phyloP scores from a whole-genome alignment of 2,888 invertebrate species.

The Andricus quercusramuli region DNA sequence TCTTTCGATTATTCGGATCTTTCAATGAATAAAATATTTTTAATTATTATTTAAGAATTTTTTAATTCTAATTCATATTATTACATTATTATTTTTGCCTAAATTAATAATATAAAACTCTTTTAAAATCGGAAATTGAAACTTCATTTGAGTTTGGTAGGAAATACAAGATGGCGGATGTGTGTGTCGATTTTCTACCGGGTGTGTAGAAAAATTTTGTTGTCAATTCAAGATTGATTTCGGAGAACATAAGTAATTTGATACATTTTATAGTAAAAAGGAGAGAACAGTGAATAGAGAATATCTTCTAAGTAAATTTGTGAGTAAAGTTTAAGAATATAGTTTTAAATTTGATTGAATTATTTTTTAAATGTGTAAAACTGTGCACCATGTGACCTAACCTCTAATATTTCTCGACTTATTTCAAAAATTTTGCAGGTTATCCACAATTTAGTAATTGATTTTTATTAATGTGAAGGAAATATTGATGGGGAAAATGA shows the following conservation, averaged over 20 bases:
- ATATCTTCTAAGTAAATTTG: background rate
- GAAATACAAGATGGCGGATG: background rate
- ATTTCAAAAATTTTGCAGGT: background rate
- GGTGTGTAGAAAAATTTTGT: background rate
- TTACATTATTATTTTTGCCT: background rate
- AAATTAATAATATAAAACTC: background rate
- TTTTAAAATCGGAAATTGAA: background rate
- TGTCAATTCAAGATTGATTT: background rate
- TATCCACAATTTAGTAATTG: background rate
- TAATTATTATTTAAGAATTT: background rate
- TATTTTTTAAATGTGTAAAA: background rate
- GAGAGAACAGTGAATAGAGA: background rate
- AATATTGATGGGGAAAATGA: background rate
- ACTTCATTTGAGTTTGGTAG: background rate
- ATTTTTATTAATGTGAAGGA: background rate
- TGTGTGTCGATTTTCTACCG: background rate
- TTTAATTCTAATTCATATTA: background rate
- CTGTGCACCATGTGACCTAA: background rate
- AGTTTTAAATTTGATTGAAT: background rate
- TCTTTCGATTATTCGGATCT: background rate
- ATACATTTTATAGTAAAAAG: background rate
- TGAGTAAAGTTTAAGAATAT: background rate
- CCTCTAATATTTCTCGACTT: background rate
- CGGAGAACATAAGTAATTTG: background rate
- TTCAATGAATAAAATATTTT: background rate